phyloP scores from a whole-genome alignment of 2,888 invertebrate species.

The Brachyptera putata region DNA sequence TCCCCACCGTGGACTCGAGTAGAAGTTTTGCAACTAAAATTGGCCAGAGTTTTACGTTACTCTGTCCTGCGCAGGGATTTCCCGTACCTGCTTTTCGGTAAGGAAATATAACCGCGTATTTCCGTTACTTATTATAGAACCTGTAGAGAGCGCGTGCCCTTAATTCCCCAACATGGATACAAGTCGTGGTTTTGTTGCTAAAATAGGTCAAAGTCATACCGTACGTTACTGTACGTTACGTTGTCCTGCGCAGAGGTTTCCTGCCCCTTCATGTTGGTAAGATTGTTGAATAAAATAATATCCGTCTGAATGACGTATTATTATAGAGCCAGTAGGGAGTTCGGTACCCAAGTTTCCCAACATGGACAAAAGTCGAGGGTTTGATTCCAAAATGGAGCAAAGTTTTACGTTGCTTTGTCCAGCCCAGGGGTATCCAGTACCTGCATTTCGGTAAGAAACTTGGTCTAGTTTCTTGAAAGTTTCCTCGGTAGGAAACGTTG shows the following conservation, averaged over 20 bases:
- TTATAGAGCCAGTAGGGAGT: conserved; percentile 62
- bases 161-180: conserved; percentile 50
- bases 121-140: conserved; percentile 7
- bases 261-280: conserved; percentile 31
- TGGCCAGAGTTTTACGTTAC: conserved; percentile 51
- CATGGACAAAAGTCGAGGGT: conserved; percentile 26
- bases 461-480: background rate
- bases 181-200: conserved; percentile 36
- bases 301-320: conserved; percentile 11
- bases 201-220: conserved; percentile 47
- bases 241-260: conserved; percentile 66
- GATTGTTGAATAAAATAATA: conserved; percentile 37
- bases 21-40: conserved; percentile 55
- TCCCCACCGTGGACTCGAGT: conserved; percentile 61
- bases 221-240: conserved; percentile 51
- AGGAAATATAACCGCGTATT: conserved; percentile 39
- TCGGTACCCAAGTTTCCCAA: conserved; percentile 65
- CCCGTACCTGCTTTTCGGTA: conserved; percentile 68
- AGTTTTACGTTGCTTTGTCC: conserved; percentile 59
- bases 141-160: conserved; percentile 53
- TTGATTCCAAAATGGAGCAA: conserved; percentile 41
- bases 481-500: conserved; percentile 51
- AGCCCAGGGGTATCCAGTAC: conserved; percentile 63
- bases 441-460: conserved; percentile 63
- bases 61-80: conserved; percentile 63